Percentiles rank a stretch among this genome's conserved stretches.
Evolutionary conservation across 1,140 invertebrate species (phyloP).

Genomic region (Macrobrachium nipponense): DNA sequence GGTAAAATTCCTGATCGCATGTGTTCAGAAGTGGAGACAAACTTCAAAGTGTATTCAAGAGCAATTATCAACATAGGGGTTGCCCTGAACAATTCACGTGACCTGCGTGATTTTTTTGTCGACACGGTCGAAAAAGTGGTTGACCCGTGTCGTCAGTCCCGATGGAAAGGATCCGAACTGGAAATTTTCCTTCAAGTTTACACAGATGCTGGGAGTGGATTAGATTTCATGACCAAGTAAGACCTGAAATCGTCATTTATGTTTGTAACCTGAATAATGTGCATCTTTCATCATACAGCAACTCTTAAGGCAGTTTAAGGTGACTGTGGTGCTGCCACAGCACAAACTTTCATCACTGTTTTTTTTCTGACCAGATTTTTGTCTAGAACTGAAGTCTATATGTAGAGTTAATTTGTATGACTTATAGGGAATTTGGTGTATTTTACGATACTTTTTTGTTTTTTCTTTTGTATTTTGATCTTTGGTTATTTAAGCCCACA

Average conservation of each 20-base stretch:
- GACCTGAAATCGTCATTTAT: background rate
- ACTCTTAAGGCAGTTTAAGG: too few relatives aligned
- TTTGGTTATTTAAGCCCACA: too few relatives aligned
- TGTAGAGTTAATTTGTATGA: too few relatives aligned
- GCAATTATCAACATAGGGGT: slow-evolving; percentile 85
- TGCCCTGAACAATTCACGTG: slow-evolving; percentile 86
- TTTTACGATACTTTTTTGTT: too few relatives aligned
- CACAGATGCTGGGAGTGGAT: slow-evolving; percentile 45
- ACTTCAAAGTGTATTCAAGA: slow-evolving; percentile 85
- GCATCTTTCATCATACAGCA: too few relatives aligned
- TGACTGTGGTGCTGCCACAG: too few relatives aligned
- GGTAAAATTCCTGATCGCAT: slow-evolving; percentile 76
- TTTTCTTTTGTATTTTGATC: too few relatives aligned
- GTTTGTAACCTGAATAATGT: background rate
- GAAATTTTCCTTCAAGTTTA: slow-evolving; percentile 74
- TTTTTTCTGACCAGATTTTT: too few relatives aligned
- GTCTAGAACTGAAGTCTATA: too few relatives aligned
- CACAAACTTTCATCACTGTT: too few relatives aligned
- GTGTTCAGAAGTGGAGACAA: slow-evolving; percentile 81
- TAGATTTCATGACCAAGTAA: slow-evolving; percentile 40
- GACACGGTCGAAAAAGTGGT: slow-evolving; percentile 74
- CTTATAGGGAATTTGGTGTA: too few relatives aligned
- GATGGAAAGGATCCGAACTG: slow-evolving; percentile 80
- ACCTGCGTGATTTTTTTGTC: slow-evolving; percentile 76
- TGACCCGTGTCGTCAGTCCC: slow-evolving; percentile 76